Evolutionary conservation across 2,797 vertebrate species (phyloP).

Genomic region (Crenichthys baileyi): DNA sequence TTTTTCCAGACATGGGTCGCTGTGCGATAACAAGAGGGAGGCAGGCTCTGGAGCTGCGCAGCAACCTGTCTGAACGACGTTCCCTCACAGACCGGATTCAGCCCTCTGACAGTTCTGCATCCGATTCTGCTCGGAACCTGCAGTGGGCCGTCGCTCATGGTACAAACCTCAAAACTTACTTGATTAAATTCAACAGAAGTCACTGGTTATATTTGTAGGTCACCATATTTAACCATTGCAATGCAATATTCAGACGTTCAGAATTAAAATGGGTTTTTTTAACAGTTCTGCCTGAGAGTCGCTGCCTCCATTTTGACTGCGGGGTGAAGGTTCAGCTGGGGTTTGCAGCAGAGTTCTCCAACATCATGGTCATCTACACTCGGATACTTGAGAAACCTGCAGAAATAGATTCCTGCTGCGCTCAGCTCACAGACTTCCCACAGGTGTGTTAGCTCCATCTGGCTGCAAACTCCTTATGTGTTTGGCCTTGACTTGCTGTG

Average conservation of each 20-base stretch:
- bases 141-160: conserved; percentile 89
- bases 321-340: conserved; percentile 86
- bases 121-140: conserved; percentile 83
- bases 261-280: background rate
- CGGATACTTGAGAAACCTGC: conserved; percentile 79
- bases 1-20: conserved; percentile 85
- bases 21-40: conserved; percentile 83
- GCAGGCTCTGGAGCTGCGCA: conserved; percentile 89
- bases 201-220: background rate
- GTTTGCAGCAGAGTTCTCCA: conserved; percentile 90
- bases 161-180: conserved; percentile 38
- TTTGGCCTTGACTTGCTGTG: background rate
- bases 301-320: conserved; percentile 81
- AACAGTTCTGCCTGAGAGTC: conserved; percentile 83
- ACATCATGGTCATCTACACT: conserved; percentile 90
- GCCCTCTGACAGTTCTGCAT: conserved; percentile 54
- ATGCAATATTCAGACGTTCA: too few relatives aligned
- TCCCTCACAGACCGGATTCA: conserved; percentile 83
- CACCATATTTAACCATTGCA: background rate
- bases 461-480: too few relatives aligned
- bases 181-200: background rate
- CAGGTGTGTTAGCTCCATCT: conserved; percentile 68
- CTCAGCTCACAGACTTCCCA: conserved; percentile 84
- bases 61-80: conserved; percentile 87
- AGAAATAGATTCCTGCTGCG: conserved; percentile 79